Evolutionary conservation across 2,888 invertebrate genomes (phyloP), one percentile per base, ranked within the genome.

Genomic region (Taphrorychus bicolor): DNA sequence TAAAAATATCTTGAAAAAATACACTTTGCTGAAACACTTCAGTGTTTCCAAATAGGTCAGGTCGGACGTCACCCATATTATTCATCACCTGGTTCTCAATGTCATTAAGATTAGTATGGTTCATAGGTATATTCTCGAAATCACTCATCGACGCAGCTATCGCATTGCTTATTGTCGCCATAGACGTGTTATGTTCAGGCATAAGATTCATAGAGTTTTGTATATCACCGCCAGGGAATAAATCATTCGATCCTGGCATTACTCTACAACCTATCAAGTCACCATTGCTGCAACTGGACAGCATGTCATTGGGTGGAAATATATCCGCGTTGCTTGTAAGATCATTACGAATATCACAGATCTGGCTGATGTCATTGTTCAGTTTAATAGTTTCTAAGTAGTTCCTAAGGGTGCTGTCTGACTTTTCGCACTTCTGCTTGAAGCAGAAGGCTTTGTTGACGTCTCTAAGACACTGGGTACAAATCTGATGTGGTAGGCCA

Each of bases 381-480:
- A 60, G 64, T 18, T 24, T 59, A 19, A 76, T 74, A 11, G 78
- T 76, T 49, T 74, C 76, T 11, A 82, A 53, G 68, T 82, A 81
- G 67, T 80, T 79, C 42, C 81, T 69, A 52, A 82, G 70, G 4
- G 77, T 77, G 3, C 76, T 71, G 70, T 82, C 82, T 0, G 82
- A 82, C 69, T 82, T 81, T 74, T 82, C 82, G 69, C 81, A 82
- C 59, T 77, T 74, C 71, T 81, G 79, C 70, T 82, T 82, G 69
- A 82, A 82, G 21, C 77, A 76, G 70, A 79, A 82, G 2, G 81
- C 77, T 61, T 78, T 74, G 72, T 79, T 82, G 5, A 81, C 75
- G 71, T 76, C 78, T 70, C 80, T 80, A 5, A 82, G 72, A 60
- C 82, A 82, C 65, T 82, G 82, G 0, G 76, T 76, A 70, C 82